Base-by-base conservation (phyloP, 2,797 vertebrate species). In the Thamnophis elegans region DNA sequence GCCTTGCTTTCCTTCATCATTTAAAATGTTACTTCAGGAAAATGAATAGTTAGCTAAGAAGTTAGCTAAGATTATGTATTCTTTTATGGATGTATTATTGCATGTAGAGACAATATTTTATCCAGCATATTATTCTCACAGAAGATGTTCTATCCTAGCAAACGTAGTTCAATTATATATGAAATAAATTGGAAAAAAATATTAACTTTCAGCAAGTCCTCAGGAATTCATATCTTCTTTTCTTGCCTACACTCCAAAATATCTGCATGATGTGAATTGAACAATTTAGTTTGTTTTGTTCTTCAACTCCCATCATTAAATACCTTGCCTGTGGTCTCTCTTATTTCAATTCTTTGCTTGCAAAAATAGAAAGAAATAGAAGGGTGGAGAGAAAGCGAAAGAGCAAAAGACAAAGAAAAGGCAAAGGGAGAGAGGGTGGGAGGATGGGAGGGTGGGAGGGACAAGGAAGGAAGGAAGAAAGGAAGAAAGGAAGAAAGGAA, bases 271-370 rank as follows among this genome's bases (percentile, higher is more conserved):
- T 93, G 95, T 32, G 89, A 97, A 96, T 93, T 94, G 93, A 95
- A 93, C 94, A 96, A 96, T 97, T 97, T 96, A 96, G 96, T 97
- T 96, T 96, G 97, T 97, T 96, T 96, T 93, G 95, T 97, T 97
- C 96, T 94, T 97, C 95, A 97, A 95, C 96, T 96, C 94, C 96
- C 96, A 94, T 96, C 96, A 98, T 98, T 98, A 98, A 97, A 98
- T 95, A 65, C 97, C 97, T 97, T 96, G 97, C 96, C 94, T 96
- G 94, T 96, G 96, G 96, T 95, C 98, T 98, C 28, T 97, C 97
- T 97, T 96, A 95, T 97, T 94, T 94, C 85, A 60, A 95, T 96
- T 95, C 95, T 91, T 94, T 96, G 92, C 95, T 95, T 89, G 91
- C 94, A 94, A 95, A 96, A 91, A 92, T 56, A 56, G 55, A 56